These are phyloP conservation scores for Drosophila virilis DNA, from an alignment of 1,140 invertebrate genomes.

Conservation along the genomic window DNA sequence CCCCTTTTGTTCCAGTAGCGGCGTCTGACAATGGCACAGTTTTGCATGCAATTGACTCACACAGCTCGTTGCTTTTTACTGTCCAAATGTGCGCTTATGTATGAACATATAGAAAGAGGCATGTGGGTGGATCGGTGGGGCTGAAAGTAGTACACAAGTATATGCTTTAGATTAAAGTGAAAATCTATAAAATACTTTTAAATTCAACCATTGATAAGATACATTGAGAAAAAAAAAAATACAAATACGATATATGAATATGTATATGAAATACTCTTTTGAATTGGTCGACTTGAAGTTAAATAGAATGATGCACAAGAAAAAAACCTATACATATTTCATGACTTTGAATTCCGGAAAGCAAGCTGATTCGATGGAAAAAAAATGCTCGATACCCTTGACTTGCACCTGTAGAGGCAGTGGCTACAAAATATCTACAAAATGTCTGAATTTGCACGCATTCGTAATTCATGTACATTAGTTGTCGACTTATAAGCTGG, in stretches of 20 bases:
- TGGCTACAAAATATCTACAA: slow-evolving; percentile 1
- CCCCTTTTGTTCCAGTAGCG: slow-evolving; percentile 25
- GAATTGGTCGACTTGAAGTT: too few relatives aligned
- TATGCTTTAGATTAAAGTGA: slow-evolving; percentile 11
- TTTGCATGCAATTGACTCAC: slow-evolving; percentile 82
- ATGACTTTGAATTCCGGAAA: not conserved
- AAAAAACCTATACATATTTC: too few relatives aligned
- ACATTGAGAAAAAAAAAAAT: too few relatives aligned
- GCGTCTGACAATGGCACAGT: slow-evolving; percentile 77
- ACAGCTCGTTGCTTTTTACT: slow-evolving; percentile 81
- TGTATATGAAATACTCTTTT: too few relatives aligned
- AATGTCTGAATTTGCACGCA: slow-evolving; percentile 50
- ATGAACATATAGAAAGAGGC: slow-evolving; percentile 6
- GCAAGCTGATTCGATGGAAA: not conserved
- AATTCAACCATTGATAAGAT: not conserved
- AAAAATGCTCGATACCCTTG: too few relatives aligned
- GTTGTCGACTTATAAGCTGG: slow-evolving; percentile 50
- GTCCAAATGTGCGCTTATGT: slow-evolving; percentile 62
- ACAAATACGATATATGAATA: too few relatives aligned
- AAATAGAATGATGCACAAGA: too few relatives aligned
- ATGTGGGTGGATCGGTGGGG: not conserved
- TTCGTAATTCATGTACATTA: slow-evolving; percentile 35
- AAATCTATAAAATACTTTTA: slow-evolving; percentile 12
- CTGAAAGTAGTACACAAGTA: not conserved
- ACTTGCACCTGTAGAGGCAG: slow-evolving; percentile 26